Evolutionary conservation across 2,113 vertebrate genomes (phyloP), one percentile per base, ranked within the genome.

Genomic region (Globicephala melas): DNA sequence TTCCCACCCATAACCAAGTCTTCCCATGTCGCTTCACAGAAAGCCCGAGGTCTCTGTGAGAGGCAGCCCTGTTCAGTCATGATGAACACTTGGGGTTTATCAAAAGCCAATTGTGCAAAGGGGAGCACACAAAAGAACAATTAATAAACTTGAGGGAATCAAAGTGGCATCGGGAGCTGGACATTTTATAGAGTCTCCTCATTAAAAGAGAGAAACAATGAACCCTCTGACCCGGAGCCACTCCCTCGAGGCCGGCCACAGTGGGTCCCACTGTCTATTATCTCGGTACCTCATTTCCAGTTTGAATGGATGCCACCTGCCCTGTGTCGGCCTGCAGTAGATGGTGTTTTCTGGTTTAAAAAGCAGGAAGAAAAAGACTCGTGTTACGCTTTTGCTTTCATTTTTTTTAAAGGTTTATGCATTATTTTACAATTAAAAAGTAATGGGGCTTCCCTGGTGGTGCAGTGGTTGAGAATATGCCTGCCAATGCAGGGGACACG

Each of bases 61-160:
- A 71, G 15, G 81, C 58, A 94, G 89, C 92, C 11, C 95, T 89
- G 74, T 88, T 77, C 20, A 31, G 82, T 62, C 31, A 73, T 73
- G 96, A 97, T 18, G 47, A 90, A 58, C 50, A 80, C 85, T 36
- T 31, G 6, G 71, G 89, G 90, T 95, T 97, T 83, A 98, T 98
- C 97, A 97, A 98, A 98, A 97, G n/a, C 77, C 92, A 98, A 90
- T 92, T 76, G 96, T 90, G 88, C 95, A 88, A 97, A 97, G 65
- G 77, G 81, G 25, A 96, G 73, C 2, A 2, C 86, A 96, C 36
- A 96, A 97, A 96, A 68, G 96, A 96, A 79, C 31, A 87, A 97
- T 98, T 98, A 97, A 95, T 97, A 97, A 98, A 74, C 87, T 93
- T 67, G 93, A 84, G 91, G 67, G 94, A 98, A 94, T 94, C 58